Base-by-base conservation (phyloP, 2,888 invertebrate species). In the Scaptomyza flava region DNA sequence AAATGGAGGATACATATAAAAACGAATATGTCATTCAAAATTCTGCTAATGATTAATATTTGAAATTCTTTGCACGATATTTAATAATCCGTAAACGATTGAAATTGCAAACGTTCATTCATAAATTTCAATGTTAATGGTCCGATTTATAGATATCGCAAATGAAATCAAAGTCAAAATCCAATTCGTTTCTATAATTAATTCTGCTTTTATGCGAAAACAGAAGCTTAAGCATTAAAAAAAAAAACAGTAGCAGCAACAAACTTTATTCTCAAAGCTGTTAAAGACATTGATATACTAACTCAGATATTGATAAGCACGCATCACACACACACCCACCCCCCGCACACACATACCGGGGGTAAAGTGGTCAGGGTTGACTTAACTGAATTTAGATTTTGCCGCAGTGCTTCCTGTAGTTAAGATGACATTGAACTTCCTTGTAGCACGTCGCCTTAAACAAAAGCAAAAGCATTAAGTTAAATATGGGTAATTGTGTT, bases 401-500 rank as follows among this genome's bases (percentile, higher is more conserved):
- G 20, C 30, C 17, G 48, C 20, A 56, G 34, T 42, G 87, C 72
- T 87, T 83, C 85, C 85, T 87, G 79, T 50, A 45, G 41, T 27
- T 36, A 41, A 27, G 45, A 43, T 78, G 87, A 50, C 84, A 87
- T 87, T 84, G 84, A 85, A 79, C 70, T 67, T 65, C 54, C 51
- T 54, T 33, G 54, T 12, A 20, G 53, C 70, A 80, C 72, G 68
- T 81, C 65, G 56, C 27, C 56, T 52, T 56, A 60, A 68, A 58
- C 45, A 63, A 73, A 46, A 47, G 56, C 61, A 62, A 43, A 30
- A 64, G 56, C 71, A 70, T 58, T 60, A 71, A 80, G 12, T 60
- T 56, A 78, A 77, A 83, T 84, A 69, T 84, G 68, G 89, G 89
- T 84, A 84, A 84, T 84, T 84, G 89, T 89, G 85, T 74, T 75